Percentiles rank a stretch among this genome's conserved stretches.
These are phyloP conservation scores for Campylorhamphus procurvoides DNA, from an alignment of 2,113 vertebrate genomes.

Conservation along the genomic window DNA sequence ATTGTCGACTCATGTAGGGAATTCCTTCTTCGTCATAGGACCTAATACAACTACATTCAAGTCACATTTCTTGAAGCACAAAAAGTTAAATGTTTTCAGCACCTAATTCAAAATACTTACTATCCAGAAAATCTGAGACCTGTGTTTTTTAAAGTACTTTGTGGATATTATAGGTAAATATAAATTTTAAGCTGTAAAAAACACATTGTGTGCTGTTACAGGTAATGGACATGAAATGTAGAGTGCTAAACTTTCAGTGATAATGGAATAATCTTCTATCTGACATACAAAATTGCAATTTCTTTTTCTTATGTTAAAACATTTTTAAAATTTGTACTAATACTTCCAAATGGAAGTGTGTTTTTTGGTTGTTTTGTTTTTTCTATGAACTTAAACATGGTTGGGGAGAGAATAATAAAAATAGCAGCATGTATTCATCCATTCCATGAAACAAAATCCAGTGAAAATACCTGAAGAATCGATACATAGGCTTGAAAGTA, in stretches of 20 bases:
- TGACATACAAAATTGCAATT: neutral
- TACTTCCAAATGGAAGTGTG: neutral
- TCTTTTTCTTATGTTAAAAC: neutral
- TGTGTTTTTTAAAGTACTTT: neutral
- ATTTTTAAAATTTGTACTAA: neutral
- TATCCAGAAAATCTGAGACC: neutral
- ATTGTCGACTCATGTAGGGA: neutral
- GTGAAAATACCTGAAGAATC: neutral
- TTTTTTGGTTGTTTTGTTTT: neutral
- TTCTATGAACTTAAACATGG: neutral
- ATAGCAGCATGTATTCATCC: neutral
- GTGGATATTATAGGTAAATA: neutral
- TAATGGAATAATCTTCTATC: neutral
- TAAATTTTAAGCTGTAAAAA: neutral
- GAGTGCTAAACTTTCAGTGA: neutral
- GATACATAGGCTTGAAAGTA: neutral
- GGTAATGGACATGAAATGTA: neutral
- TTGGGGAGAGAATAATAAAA: neutral
- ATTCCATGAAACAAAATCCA: neutral
- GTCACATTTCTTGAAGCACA: neutral
- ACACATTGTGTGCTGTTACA: neutral
- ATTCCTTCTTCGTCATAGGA: neutral
- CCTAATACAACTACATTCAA: neutral
- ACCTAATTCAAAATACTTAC: neutral
- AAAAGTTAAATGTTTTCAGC: neutral